phyloP scores from a whole-genome alignment of 2,113 vertebrate genomes.

The Heterotis niloticus region DNA sequence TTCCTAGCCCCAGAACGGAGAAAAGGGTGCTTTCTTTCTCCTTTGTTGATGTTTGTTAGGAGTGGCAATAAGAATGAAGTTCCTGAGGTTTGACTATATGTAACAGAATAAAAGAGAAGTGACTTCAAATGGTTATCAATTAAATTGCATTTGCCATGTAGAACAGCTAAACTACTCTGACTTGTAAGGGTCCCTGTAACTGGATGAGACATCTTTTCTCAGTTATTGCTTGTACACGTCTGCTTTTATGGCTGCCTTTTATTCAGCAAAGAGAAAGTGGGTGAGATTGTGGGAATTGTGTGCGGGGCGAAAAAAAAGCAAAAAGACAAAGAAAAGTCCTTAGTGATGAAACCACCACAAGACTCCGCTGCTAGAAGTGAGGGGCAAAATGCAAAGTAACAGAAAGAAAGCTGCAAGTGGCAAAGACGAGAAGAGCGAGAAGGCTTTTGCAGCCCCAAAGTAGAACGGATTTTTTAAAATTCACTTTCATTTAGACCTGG shows the following conservation, averaged over 20 bases:
- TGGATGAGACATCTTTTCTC: slow-evolving; percentile 7
- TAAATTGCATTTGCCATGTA: slow-evolving; percentile 3
- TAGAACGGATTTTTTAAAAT: too few relatives aligned
- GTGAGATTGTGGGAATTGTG: not conserved
- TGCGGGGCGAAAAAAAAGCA: not conserved
- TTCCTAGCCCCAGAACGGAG: not conserved
- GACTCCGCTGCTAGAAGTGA: not conserved
- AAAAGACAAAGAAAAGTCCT: not conserved
- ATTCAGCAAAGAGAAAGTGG: not conserved
- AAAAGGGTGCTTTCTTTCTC: not conserved
- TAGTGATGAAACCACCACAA: not conserved
- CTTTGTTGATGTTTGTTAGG: slow-evolving; percentile 12
- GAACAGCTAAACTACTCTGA: not conserved
- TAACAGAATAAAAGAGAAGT: not conserved
- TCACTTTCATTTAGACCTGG: not conserved
- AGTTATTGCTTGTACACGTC: slow-evolving; percentile 2
- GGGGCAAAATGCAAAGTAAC: not conserved
- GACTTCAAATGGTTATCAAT: slow-evolving; percentile 14
- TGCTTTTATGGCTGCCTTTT: slow-evolving; percentile 4
- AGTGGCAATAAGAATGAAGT: slow-evolving; percentile 9
- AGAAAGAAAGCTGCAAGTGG: not conserved
- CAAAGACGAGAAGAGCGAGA: not conserved
- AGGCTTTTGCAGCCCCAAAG: not conserved
- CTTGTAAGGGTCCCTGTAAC: not conserved
- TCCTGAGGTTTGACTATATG: not conserved